Base-by-base conservation (phyloP, 2,113 vertebrate species). In the Mormyrus lacerda region DNA sequence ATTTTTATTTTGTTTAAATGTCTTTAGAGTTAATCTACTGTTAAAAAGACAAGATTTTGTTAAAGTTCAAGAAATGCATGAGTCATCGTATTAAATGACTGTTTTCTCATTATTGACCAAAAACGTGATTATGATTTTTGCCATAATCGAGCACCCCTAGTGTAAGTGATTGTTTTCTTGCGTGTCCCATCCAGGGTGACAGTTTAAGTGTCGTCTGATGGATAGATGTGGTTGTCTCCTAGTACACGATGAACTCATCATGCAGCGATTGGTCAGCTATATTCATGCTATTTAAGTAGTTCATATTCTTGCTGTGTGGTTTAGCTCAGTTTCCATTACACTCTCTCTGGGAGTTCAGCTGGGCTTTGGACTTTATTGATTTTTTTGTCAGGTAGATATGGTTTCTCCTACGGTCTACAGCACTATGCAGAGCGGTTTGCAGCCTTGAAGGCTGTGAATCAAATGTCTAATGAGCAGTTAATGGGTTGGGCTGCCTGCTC, bases 361-460 rank as follows among this genome's bases (percentile, higher is more conserved):
- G 35, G 73, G 35, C 35, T 39, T 35, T 79, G 35, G 35, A n/a
- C 73, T 79, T 42, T 19, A 79, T 79, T 79, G 73, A 79, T 79
- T 79, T 79, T 15, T 79, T 35, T 79, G 73, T 79, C 35, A 79
- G 73, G 73, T 79, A 79, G 73, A 79, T 79, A 79, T 79, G 73
- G 73, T 79, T 79, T 79, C 73, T 79, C 35, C 15, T 79, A 79
- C 1, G 4, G 35, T 17, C 73, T 79, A 42, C 73, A 42, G n/a
- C 4, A 39, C 31, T 42, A 79, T 79, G 35, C 15, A 42, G 73
- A 21, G 73, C 73, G 1, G 35, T 42, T 42, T 79, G 31, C 31
- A 42, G 35, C 73, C 35, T 17, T 17, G 5, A 79, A 79, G 31
- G 73, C 73, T 79, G 73, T 39, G 73, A 42, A 42, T 79, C 31